Percentiles rank a stretch among this genome's conserved stretches.
Evolutionary conservation across 2,113 vertebrate genomes (phyloP).

Genomic region (Pelecanus crispus): DNA sequence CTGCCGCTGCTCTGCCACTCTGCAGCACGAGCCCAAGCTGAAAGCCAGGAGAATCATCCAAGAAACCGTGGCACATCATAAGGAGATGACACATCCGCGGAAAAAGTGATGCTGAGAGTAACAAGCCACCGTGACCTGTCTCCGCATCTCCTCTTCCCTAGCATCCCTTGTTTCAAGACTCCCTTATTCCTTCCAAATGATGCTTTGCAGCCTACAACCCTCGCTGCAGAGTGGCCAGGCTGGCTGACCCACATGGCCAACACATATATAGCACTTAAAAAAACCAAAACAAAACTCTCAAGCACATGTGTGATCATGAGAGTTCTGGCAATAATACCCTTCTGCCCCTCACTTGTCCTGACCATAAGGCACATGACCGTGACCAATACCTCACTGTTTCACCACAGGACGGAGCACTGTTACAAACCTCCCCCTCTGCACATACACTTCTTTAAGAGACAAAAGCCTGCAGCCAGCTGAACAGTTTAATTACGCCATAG

Average conservation of each 20-base stretch:
- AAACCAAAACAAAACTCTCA: not conserved
- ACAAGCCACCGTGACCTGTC: not conserved
- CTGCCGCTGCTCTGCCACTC: not conserved
- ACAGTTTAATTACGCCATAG: not conserved
- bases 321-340: not conserved
- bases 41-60: not conserved
- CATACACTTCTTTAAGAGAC: not conserved
- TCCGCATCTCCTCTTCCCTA: not conserved
- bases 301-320: not conserved
- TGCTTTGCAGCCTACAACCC: not conserved
- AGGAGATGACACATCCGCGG: not conserved
- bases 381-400: not conserved
- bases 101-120: not conserved
- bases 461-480: not conserved
- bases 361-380: not conserved
- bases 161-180: not conserved
- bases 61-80: not conserved
- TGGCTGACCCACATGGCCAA: not conserved
- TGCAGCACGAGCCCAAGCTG: not conserved
- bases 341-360: not conserved
- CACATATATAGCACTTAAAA: not conserved
- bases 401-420: accelerated
- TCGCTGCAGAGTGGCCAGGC: not conserved
- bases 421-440: not conserved
- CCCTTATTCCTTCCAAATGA: not conserved